Base-by-base conservation (phyloP, 2,113 vertebrate genomes). In the Triplophysa tibetana region DNA sequence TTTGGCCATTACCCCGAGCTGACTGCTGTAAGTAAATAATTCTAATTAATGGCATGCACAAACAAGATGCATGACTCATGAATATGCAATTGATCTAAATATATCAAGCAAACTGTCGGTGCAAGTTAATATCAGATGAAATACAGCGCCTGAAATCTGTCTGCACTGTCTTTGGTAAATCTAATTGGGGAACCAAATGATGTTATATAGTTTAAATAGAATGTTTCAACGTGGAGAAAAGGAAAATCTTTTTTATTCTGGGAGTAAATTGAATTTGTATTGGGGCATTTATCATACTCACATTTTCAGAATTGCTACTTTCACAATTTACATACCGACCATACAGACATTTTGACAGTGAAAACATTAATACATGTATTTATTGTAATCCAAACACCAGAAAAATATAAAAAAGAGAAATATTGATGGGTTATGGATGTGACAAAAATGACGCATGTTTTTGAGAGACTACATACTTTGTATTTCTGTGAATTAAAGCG, bases 21-120 rank as follows among this genome's bases (percentile, higher is more conserved):
- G 75, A 72, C 67, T 77, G 43, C 77, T 45, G 65, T 41, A 80
- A 65, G 56, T 21, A n/a, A 81, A 79, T 11, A 75, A 81, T 58
- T 72, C 24, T 54, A 58, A 77, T 63, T 77, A 77, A 73, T 72
- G 60, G 67, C 58, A 67, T 77, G 52, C 61, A 70, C 73, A 70
- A 65, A 77, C 29, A 75, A 33, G 62, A 65, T 61, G 69, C 24
- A 43, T 62, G 24, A 33, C 64, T 68, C 24, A 68, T 77, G 73
- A 41, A 61, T 80, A 77, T 73, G 65, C 33, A 77, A 21, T n/a
- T 65, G 61, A 24, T 63, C 66, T 72, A 80, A 77, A 76, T 66
- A 64, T 43, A 80, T 65, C 75, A 52, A 38, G 75, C 62, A 65
- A 38, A 73, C 69, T 80, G 52, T 81, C 72, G 23, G 38, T 67